phyloP scores from a whole-genome alignment of 2,113 vertebrate species.

The Plectropomus leopardus region DNA sequence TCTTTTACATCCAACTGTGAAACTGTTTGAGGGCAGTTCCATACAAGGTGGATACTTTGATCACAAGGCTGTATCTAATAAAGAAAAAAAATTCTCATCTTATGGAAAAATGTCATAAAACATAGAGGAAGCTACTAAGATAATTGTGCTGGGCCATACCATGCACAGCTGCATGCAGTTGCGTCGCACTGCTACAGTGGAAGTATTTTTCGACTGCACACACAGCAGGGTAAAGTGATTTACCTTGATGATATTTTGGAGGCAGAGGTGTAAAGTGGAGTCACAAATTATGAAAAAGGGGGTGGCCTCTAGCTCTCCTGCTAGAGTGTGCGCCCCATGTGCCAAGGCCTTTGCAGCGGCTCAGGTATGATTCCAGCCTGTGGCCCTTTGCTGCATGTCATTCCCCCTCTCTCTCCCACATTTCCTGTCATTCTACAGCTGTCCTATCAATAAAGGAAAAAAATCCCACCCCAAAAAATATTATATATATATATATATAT shows the following conservation, averaged over 20 bases:
- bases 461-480: no score
- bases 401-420: no score
- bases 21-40: not conserved
- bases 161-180: not conserved
- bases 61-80: not conserved
- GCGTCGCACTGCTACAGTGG: not conserved
- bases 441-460: no score
- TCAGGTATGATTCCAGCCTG: no score
- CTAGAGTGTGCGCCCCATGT: no score
- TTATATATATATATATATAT: no score
- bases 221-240: constrained; percentile 1
- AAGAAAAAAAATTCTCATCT: not conserved
- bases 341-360: no score
- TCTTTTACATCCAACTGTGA: not conserved
- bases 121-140: not conserved
- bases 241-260: not conserved
- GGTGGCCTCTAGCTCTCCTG: no score
- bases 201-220: not conserved
- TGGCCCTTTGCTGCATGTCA: no score
- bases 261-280: not conserved
- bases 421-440: no score
- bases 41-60: not conserved
- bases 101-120: not conserved
- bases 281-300: no score
- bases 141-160: not conserved